Conservation (phyloP, 2,888 invertebrate species). For the Phanerotoma sp. region DNA sequence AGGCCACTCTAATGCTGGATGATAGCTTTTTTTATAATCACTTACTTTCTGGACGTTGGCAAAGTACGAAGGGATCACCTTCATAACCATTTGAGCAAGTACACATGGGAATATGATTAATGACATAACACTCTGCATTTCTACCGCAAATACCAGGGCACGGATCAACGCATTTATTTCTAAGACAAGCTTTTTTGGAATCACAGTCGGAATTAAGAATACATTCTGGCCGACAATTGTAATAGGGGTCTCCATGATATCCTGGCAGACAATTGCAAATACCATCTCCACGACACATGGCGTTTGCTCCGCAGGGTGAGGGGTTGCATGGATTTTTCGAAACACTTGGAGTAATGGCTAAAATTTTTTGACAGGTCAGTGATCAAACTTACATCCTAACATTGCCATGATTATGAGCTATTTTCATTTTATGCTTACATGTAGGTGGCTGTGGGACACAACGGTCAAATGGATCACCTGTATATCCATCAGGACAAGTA, state of each 20-base stretch:
- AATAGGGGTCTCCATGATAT: constrained; percentile 58
- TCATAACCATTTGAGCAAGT: constrained; percentile 60
- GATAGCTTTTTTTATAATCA: too few relatives aligned
- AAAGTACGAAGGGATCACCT: constrained; percentile 64
- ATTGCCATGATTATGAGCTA: too few relatives aligned
- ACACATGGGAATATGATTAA: constrained; percentile 70
- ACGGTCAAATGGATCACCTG: constrained; percentile 59
- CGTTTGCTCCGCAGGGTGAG: constrained; percentile 76
- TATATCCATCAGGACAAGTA: constrained; percentile 57
- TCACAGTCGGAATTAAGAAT: constrained; percentile 77
- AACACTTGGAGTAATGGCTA: constrained; percentile 40
- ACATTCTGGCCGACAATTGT: constrained; percentile 80
- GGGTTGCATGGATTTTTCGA: constrained; percentile 65
- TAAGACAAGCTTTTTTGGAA: constrained; percentile 72
- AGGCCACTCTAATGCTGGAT: too few relatives aligned
- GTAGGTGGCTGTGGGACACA: constrained; percentile 49
- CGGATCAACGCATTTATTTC: constrained; percentile 79
- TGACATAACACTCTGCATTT: constrained; percentile 74
- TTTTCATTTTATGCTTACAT: constrained; percentile 55
- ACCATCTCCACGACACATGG: constrained; percentile 62
- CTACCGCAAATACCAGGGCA: constrained; percentile 78
- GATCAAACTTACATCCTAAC: too few relatives aligned
- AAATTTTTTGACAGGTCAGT: constrained; percentile 12
- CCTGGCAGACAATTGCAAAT: constrained; percentile 54
- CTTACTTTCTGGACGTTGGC: constrained; percentile 55